phyloP scores from a whole-genome alignment of 2,113 vertebrate species.

The Phylloscopus trochiloides region DNA sequence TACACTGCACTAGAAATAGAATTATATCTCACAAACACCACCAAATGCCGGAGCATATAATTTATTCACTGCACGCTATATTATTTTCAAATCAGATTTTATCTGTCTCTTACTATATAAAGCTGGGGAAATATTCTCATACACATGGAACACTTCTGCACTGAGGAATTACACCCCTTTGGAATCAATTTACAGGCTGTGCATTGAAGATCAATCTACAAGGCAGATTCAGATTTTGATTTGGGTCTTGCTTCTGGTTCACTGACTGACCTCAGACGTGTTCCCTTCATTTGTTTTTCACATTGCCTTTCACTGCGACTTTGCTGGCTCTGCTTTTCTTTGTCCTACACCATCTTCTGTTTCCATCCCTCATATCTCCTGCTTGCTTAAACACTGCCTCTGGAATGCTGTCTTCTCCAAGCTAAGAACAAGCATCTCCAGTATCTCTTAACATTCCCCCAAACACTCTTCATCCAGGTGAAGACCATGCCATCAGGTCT shows the following conservation, averaged over 20 bases:
- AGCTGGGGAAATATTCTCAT: background rate
- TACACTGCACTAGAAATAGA: conserved; percentile 50
- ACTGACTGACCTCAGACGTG: background rate
- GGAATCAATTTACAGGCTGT: conserved; percentile 23
- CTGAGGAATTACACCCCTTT: background rate
- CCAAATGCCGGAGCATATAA: conserved; percentile 29
- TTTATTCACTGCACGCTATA: conserved; percentile 21
- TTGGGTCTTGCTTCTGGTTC: background rate
- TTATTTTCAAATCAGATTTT: conserved; percentile 50
- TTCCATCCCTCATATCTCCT: background rate
- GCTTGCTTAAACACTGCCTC: background rate
- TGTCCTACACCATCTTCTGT: background rate
- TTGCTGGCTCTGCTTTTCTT: background rate
- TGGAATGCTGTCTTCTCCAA: background rate
- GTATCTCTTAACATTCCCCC: background rate
- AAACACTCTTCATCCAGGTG: background rate
- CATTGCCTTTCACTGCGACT: background rate
- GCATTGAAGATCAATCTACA: background rate
- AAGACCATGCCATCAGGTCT: background rate
- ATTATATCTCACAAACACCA: conserved; percentile 48
- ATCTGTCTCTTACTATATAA: conserved; percentile 8
- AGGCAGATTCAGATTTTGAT: background rate
- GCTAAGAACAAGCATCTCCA: background rate
- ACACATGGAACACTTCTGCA: background rate
- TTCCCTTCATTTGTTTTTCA: background rate